Evolutionary conservation across 1,140 invertebrate species (phyloP).

Genomic region (Halesus radiatus): DNA sequence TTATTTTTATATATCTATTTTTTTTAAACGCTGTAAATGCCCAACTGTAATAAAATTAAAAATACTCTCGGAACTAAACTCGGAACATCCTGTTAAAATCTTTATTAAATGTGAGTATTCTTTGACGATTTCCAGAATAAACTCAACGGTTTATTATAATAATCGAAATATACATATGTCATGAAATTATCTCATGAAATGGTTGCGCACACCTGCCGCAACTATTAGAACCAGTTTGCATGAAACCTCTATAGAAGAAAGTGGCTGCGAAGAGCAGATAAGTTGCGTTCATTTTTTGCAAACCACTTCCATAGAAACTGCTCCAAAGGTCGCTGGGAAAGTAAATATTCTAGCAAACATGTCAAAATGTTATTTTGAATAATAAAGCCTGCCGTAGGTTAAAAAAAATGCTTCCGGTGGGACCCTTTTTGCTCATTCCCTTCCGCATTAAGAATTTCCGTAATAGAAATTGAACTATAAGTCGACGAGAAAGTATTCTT

Average conservation of each 20-base stretch:
- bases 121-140: no score
- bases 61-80: no score
- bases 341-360: not conserved
- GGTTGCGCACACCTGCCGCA: not conserved
- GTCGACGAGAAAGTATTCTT: not conserved
- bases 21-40: no score
- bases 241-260: constrained; percentile 6
- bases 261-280: not conserved
- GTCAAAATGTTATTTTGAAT: not conserved
- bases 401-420: not conserved
- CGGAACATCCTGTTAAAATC: no score
- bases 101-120: no score
- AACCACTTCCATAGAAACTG: not conserved
- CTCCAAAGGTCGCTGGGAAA: constrained; percentile 6
- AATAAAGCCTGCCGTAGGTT: not conserved
- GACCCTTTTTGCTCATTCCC: not conserved
- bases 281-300: constrained; percentile 4
- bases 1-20: no score
- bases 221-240: not conserved
- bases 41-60: no score
- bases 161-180: no score
- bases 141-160: no score
- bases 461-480: not conserved
- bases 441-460: not conserved
- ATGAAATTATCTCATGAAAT: not conserved